Evolutionary conservation across 2,888 invertebrate genomes (phyloP), one percentile per base, ranked within the genome.

Genomic region (Oscheius onirici): DNA sequence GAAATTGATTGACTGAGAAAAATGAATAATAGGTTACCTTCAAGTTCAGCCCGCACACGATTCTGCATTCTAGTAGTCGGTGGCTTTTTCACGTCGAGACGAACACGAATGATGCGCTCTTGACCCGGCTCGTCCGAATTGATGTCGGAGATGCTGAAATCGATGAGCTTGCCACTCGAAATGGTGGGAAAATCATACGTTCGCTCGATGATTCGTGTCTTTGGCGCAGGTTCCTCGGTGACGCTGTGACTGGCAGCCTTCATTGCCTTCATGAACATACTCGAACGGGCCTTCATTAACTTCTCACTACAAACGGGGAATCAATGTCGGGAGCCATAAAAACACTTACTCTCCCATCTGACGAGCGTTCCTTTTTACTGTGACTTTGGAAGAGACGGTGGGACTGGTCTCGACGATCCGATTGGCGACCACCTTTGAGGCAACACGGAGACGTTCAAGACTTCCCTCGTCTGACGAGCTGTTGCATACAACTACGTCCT

Each of bases 191-290:
- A 20, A 26, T 41, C 13, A 34, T 20, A 58, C 58, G 22, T 58
- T 24, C 24, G 40, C 24, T 58, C 58, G 41, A 58, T 41, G 41
- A 58, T 58, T 11, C 58, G 40, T 28, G 58, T 40, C 41, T 58
- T 58, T 2, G 17, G n/a, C 10, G 40, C n/a, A 5, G 58, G 58
- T 13, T 58, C 58, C 3, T 22, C 22, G 15, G 63, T 15, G 10
- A 22, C 20, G 17, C 51, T 52, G 41, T 68, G 17, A 17, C 44
- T 57, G 10, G 68, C 68, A 15, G 20, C 60, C 10, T 17, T 60
- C 15, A 69, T 22, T 17, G 60, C 69, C 3, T 51, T 43, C 13
- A 69, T 13, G 60, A 69, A 69, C 43, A 69, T 60, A 15, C 43
- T 68, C 3, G 54, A 43, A 2, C 68, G 43, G 11, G 55, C 57